Base-by-base conservation (phyloP, 2,888 invertebrate species). In the Chymomyza fuscimana region DNA sequence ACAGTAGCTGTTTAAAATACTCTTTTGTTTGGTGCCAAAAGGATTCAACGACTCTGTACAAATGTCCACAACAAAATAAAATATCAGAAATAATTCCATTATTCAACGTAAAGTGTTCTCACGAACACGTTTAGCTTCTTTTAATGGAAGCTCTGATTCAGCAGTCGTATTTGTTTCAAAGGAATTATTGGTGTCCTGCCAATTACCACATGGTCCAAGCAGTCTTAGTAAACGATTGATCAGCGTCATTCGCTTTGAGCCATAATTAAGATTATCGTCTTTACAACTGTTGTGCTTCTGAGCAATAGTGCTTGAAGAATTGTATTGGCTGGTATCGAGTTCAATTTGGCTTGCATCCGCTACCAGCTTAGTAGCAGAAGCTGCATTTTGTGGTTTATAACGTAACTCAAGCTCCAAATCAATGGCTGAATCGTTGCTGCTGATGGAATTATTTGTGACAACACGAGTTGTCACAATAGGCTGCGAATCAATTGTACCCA, bases 391-490 rank as follows among this genome's bases (percentile, higher is more conserved):
- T 16, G 6, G 51, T 5, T 10, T 5, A n/a, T 51, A 16, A 9
- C 62, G 70, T 46, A 36, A 67, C 4, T 25, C 65, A n/a, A 73
- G 73, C 52, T 89, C 90, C 63, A 89, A 78, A 32, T 90, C 89
- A 32, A 91, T 90, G 54, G 90, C 91, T 0, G 90, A 90, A 66
- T 90, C 90, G 52, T 84, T 87, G 73, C 88, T 89, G 70, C 82
- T 86, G 81, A 40, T 86, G 80, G 82, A 77, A 56, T 77, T 79
- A 60, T 78, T 79, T 4, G 72, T 74, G 0, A 71, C 52, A 4
- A 32, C 58, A 1, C 66, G 70, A 64, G 76, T 79, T 4, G 72
- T 74, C 0, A 71, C 52, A 52, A 15, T 65, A 4, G 62, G 62
- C 5, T 67, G 67, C 15, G 15, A 2, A 16, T 7, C 16, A 15